Evolutionary conservation across 2,888 invertebrate genomes (phyloP).

Genomic region (Coenonympha glycerion): DNA sequence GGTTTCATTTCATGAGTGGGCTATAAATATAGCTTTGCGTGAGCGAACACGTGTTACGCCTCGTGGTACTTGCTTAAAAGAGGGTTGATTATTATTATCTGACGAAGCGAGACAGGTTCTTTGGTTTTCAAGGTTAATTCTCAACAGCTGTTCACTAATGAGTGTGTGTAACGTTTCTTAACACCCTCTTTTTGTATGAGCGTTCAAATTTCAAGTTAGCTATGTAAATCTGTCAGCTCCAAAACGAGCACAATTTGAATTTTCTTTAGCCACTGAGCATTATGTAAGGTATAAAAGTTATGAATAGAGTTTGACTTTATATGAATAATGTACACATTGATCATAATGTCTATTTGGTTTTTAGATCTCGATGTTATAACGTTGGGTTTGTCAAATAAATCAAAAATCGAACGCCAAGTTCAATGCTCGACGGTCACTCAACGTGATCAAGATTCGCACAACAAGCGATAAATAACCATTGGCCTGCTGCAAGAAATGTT

Average conservation of each 20-base stretch:
- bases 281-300: too few relatives aligned
- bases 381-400: neutral
- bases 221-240: too few relatives aligned
- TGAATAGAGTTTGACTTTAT: too few relatives aligned
- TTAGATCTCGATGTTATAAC: too few relatives aligned
- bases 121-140: slow-evolving; percentile 39
- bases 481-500: slow-evolving; percentile 56
- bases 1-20: slow-evolving; percentile 13
- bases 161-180: neutral
- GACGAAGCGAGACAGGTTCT: slow-evolving; percentile 47
- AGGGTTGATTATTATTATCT: slow-evolving; percentile 47
- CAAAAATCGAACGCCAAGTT: slow-evolving; percentile 40
- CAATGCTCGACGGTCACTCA: slow-evolving; percentile 56
- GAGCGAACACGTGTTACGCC: slow-evolving; percentile 58
- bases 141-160: slow-evolving; percentile 13
- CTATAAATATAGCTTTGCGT: slow-evolving; percentile 56
- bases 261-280: too few relatives aligned
- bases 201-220: neutral
- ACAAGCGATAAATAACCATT: slow-evolving; percentile 62
- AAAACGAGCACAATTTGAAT: neutral
- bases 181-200: neutral
- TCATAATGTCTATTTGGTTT: too few relatives aligned
- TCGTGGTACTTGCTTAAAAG: slow-evolving; percentile 38
- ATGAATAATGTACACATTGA: too few relatives aligned
- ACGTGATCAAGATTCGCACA: slow-evolving; percentile 55